Evolutionary conservation across 2,797 vertebrate species (phyloP).

Genomic region (Pteropus rufus): DNA sequence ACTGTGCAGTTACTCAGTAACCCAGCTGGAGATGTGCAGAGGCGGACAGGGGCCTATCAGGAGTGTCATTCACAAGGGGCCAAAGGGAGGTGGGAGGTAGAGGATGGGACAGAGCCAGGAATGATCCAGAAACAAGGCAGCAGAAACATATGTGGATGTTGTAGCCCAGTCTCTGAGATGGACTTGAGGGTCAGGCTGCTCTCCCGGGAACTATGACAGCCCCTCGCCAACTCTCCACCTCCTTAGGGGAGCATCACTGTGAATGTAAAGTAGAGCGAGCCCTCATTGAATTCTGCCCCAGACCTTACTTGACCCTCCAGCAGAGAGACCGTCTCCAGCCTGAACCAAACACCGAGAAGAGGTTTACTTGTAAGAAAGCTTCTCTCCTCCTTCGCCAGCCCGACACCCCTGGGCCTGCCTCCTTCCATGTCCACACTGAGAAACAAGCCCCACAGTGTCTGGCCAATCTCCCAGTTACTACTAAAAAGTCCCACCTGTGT

Average conservation of each 20-base stretch:
- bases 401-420: neutral
- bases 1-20: neutral
- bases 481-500: neutral
- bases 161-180: neutral
- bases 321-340: neutral
- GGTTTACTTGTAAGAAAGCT: neutral
- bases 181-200: neutral
- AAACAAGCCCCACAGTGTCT: neutral
- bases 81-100: fast-evolving
- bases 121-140: neutral
- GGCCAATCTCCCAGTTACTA: neutral
- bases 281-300: neutral
- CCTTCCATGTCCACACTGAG: neutral
- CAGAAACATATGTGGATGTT: fast-evolving
- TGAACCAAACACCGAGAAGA: neutral
- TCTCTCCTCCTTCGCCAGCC: neutral
- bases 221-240: too few species aligned
- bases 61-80: neutral
- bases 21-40: neutral
- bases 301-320: neutral
- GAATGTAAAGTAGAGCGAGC: fast-evolving
- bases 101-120: neutral
- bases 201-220: neutral
- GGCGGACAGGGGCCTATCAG: neutral
- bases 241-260: neutral